A percentile compares a stretch with the other conserved stretches of the same genome.
Evolutionary conservation across 2,888 invertebrate species (phyloP).

Genomic region (Torymus tubicola): DNA sequence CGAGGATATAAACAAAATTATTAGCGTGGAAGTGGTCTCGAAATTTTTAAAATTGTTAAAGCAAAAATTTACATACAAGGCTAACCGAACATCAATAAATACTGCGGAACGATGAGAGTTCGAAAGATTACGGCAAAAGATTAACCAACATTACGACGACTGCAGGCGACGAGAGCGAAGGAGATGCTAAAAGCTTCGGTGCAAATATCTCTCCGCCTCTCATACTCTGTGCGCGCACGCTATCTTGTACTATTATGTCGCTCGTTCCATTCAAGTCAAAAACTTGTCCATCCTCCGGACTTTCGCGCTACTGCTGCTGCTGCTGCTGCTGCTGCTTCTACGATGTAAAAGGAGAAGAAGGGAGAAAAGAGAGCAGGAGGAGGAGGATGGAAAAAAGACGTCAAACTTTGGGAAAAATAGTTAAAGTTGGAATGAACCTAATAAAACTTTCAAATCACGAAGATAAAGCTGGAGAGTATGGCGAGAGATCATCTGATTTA

Average conservation of each 20-base stretch:
- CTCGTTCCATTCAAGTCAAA: conserved; percentile 21
- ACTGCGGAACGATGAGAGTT: too few relatives aligned
- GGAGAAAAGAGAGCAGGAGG: too few relatives aligned
- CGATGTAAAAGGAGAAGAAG: neutral
- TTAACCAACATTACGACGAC: neutral
- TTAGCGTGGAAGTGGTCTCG: too few relatives aligned
- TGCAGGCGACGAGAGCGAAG: neutral
- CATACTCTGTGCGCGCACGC: neutral
- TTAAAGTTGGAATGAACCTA: neutral
- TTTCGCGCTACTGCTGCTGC: neutral
- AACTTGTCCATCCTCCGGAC: conserved; percentile 24
- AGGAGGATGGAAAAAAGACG: neutral
- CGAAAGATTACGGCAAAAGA: too few relatives aligned
- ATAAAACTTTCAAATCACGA: conserved; percentile 22
- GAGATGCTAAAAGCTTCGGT: conserved; percentile 36
- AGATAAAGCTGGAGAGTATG: neutral
- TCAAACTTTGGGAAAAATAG: conserved; percentile 2
- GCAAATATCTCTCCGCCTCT: conserved; percentile 25
- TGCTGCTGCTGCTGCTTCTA: too few relatives aligned
- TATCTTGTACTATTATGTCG: conserved; percentile 31
- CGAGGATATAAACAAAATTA: too few relatives aligned
- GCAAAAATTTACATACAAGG: too few relatives aligned
- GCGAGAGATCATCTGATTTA: too few relatives aligned
- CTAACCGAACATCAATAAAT: too few relatives aligned
- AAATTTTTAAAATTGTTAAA: too few relatives aligned